phyloP scores from a whole-genome alignment of 2,797 vertebrate genomes.

The Cryptoprocta ferox region DNA sequence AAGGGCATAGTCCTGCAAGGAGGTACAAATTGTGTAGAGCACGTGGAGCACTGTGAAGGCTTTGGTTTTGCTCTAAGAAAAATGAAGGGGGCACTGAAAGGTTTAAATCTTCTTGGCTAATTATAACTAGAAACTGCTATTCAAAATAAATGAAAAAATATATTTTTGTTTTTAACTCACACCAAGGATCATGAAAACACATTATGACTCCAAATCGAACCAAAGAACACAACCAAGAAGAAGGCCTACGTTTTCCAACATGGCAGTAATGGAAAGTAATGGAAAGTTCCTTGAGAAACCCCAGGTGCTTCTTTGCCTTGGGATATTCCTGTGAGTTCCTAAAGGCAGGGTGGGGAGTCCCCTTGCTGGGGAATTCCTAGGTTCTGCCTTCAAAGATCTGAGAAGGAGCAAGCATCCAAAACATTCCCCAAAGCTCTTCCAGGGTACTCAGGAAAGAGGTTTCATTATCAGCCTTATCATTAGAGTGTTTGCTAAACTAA shows the following conservation, averaged over 20 bases:
- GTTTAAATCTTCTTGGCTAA: background rate
- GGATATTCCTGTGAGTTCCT: background rate
- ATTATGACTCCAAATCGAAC: background rate
- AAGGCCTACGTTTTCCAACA: background rate
- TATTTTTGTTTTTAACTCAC: background rate
- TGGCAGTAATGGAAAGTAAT: background rate
- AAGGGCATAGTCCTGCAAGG: background rate
- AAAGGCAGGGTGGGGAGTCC: background rate
- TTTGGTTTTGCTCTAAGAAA: background rate
- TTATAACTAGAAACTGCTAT: background rate
- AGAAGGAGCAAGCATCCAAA: conserved; percentile 30
- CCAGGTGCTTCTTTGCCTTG: background rate
- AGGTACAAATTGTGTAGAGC: rapidly evolving
- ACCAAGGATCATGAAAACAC: background rate
- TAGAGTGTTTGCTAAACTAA: conserved; percentile 69
- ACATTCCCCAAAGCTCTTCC: background rate
- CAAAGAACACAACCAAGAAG: background rate
- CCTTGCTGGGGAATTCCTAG: background rate
- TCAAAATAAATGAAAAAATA: background rate
- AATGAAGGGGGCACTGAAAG: rapidly evolving
- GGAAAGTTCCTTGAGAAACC: background rate
- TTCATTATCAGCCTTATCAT: conserved; percentile 38
- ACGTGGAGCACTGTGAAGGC: background rate
- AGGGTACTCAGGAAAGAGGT: background rate
- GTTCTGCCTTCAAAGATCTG: conserved; percentile 36